Base-by-base conservation (phyloP, 1,140 invertebrate genomes). In the Teleogryllus occipitalis region DNA sequence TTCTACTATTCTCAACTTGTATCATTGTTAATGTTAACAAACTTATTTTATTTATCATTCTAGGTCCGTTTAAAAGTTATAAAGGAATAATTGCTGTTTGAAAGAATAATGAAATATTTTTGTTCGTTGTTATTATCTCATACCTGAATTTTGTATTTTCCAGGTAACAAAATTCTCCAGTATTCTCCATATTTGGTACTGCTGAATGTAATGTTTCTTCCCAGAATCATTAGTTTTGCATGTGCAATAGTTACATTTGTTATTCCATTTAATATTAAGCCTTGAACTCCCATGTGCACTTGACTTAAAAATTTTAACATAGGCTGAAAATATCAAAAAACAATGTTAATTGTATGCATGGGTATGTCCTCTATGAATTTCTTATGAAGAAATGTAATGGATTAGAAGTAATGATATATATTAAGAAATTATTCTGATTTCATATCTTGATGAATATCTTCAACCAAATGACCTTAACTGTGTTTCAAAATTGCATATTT, bases 271-370 rank as follows among this genome's bases (percentile, higher is more conserved):
- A 82, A 81, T 8, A 90, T 83, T 65, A 85, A 81, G 7, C 89
- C 89, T 80, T 85, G 85, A 7, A 90, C 86, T 75, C 89, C 89
- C 72, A 81, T 81, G 73, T 85, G 83, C 7, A 84, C 85, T 83
- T 87, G 84, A 49, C 83, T 81, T 46, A 82, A 80, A 81, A 82
- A 86, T 48, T 83, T 79, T n/a, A 86, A 72, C 8, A 87, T 81
- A 54, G 86, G 84, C 86, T 86, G 79, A 72, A 83, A 83, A 81
- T 76, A 80, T 78, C 77, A 80, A 77, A 78, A 78, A 65, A 48
- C 75, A 47, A 81, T 73, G 8, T 49, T 21, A 54, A 54, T 65
- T 65, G 2, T 18, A 65, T 65, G 10, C 54, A 65, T 65, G 54
- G 18, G 10, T 65, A 65, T 14, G 54, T 65, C 54, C 10, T 65